Conservation (phyloP, 2,888 invertebrate genomes). For the Melinopterus prodromus region DNA sequence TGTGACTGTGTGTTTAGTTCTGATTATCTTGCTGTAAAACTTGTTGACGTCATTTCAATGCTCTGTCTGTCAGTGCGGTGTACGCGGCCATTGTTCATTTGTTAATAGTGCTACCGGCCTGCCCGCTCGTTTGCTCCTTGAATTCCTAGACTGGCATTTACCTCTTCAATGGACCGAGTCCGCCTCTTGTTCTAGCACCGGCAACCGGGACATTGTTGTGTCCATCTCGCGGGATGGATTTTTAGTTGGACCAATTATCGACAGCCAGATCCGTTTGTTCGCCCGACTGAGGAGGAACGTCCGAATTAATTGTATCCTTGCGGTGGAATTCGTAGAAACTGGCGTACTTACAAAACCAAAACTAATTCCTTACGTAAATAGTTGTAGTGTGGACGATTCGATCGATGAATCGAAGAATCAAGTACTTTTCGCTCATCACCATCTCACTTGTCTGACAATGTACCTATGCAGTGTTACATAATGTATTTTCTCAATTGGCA, state of each 20-base stretch:
- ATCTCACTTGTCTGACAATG: no score
- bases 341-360: not conserved
- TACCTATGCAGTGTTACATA: no score
- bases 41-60: conserved; percentile 49
- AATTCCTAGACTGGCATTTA: conserved; percentile 40
- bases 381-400: no score
- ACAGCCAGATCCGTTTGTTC: not conserved
- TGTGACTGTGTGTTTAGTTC: conserved; percentile 46
- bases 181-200: conserved; percentile 39
- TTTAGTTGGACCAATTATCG: not conserved
- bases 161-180: conserved; percentile 35
- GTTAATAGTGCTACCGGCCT: conserved; percentile 47
- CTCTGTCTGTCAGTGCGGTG: conserved; percentile 44
- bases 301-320: not conserved
- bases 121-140: conserved; percentile 32
- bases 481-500: no score
- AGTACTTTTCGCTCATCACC: no score
- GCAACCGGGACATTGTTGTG: conserved; percentile 26
- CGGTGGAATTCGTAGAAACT: not conserved
- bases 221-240: conserved; percentile 12
- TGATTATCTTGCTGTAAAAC: conserved; percentile 39
- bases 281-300: not conserved
- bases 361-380: not conserved
- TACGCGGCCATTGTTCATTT: conserved; percentile 44
- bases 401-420: no score